phyloP scores from a whole-genome alignment of 2,888 invertebrate genomes.

The Pterostichus niger region DNA sequence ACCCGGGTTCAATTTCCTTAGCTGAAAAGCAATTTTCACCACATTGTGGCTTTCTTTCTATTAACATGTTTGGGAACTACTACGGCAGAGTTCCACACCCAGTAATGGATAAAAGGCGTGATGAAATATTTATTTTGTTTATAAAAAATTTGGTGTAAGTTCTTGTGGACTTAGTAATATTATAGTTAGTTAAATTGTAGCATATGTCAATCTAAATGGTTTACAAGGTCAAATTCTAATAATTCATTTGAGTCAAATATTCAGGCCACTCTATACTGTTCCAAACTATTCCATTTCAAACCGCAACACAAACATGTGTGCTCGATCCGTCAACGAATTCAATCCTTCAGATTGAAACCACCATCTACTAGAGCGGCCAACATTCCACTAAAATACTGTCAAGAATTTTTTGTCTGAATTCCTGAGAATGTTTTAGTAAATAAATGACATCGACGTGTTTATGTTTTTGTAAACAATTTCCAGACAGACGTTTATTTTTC shows the following conservation, averaged over 20 bases:
- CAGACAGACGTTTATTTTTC: slow-evolving; percentile 1
- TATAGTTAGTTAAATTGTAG: no score
- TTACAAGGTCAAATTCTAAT: slow-evolving; percentile 18
- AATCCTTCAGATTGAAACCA: neutral
- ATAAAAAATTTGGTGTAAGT: neutral
- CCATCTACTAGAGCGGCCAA: slow-evolving; percentile 14
- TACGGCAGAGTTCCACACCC: no score
- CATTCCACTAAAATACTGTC: no score
- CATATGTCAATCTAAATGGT: neutral
- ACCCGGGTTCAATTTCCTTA: no score
- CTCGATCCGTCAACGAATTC: slow-evolving; percentile 24
- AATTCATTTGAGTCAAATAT: slow-evolving; percentile 39
- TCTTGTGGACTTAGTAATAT: no score
- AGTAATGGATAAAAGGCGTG: no score
- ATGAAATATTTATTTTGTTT: no score
- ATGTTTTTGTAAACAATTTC: slow-evolving; percentile 12
- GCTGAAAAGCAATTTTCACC: no score
- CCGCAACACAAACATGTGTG: slow-evolving; percentile 8
- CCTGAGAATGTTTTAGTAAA: slow-evolving; percentile 21
- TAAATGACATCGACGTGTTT: slow-evolving; percentile 17
- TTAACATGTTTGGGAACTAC: no score
- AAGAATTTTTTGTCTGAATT: neutral
- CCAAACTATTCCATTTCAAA: neutral
- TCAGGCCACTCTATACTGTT: slow-evolving; percentile 5
- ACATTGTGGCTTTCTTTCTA: no score